Evolutionary conservation across 2,888 invertebrate species (phyloP), one percentile per base, ranked within the genome.

Genomic region (Archips crataeganus): DNA sequence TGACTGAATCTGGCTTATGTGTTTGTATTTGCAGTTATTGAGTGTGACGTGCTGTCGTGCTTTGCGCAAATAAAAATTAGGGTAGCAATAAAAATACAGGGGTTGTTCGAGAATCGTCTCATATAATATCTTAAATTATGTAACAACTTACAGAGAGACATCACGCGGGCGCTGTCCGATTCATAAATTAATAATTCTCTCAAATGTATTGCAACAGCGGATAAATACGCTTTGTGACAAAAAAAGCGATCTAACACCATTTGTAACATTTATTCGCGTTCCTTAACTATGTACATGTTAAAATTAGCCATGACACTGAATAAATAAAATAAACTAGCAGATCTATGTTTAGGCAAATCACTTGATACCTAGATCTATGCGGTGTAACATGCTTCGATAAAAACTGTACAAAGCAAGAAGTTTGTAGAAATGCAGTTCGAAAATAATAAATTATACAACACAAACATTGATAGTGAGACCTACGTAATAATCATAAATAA

Each of bases 361-460:
- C 61, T 60, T 54, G 70, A 54, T 57, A n/a, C 11, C 47, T 11
- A 70, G 62, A 69, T 60, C 47, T 49, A 69, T 39, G 66, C 68
- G 42, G 60, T 54, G 71, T 54, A 63, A 51, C 75, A 71, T 71
- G 75, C 71, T 68, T 65, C 45, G 32, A 57, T 51, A 42, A 65
- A 77, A 79, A 84, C 85, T 91, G 85, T 91, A 91, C 89, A 91
- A 89, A 89, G 88, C 86, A 78, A 87, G 89, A 87, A 90, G 82
- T 89, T 83, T 80, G 88, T 85, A 87, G 90, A 45, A 91, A 90
- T 87, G 87, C 82, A 79, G 79, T 88, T 88, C 60, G 87, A 90
- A 90, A 88, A 88, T 81, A 89, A 92, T 92, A 93, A 93, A 92
- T 92, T 92, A 93, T 85, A 89, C 89, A 93, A 93, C 88, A 90